Evolutionary conservation across 2,888 invertebrate genomes (phyloP).

Genomic region (Archips crataeganus): DNA sequence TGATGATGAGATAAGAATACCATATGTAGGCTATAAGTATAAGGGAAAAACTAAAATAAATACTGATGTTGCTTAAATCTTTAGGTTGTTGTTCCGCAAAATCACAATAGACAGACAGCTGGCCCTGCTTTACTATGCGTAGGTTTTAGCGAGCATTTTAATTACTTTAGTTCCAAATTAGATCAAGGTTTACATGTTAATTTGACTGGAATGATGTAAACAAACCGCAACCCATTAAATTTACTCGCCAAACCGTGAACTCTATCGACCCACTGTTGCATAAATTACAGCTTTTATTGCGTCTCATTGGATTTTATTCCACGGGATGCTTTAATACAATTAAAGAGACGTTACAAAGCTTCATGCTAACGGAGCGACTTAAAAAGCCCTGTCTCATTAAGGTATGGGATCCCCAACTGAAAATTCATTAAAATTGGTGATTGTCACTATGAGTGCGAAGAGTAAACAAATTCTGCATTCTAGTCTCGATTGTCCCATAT

Average conservation of each 20-base stretch:
- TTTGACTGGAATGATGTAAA: neutral
- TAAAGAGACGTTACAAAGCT: neutral
- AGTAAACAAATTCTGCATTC: too few relatives aligned
- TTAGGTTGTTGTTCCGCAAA: neutral
- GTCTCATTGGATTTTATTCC: neutral
- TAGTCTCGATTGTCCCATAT: too few relatives aligned
- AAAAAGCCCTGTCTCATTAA: too few relatives aligned
- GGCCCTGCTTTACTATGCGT: neutral
- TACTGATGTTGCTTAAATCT: too few relatives aligned
- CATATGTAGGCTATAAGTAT: too few relatives aligned
- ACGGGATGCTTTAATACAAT: neutral
- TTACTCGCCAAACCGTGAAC: slow-evolving; percentile 4
- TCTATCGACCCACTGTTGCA: neutral
- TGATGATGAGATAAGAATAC: too few relatives aligned
- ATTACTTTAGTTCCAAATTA: neutral
- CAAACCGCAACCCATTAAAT: neutral
- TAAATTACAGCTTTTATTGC: neutral
- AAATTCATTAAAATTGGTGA: too few relatives aligned
- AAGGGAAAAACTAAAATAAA: too few relatives aligned
- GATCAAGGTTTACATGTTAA: slow-evolving; percentile 11
- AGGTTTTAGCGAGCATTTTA: neutral
- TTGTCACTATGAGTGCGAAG: too few relatives aligned
- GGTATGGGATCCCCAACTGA: too few relatives aligned
- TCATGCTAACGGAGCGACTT: neutral
- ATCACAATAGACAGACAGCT: neutral